Conservation (phyloP, 2,888 invertebrate species). For the Archaeoteleia sp. region DNA sequence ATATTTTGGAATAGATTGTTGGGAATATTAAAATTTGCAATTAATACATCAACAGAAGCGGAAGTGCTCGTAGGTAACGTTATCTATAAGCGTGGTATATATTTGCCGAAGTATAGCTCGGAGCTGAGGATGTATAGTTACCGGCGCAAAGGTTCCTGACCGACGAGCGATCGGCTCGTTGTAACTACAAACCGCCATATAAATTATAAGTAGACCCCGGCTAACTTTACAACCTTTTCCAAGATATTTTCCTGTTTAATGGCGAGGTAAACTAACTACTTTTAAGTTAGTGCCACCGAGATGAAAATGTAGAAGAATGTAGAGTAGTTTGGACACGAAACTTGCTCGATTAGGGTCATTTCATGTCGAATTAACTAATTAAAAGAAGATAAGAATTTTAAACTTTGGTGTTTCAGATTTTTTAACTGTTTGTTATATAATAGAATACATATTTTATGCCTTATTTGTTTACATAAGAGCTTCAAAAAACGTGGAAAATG, state of each 20-base stretch:
- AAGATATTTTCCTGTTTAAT: slow-evolving; percentile 42
- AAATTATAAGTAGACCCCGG: slow-evolving; percentile 49
- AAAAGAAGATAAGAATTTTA: no score
- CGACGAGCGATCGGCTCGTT: slow-evolving; percentile 50
- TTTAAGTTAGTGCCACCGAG: not conserved
- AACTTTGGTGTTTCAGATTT: no score
- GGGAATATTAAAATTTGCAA: slow-evolving; percentile 50
- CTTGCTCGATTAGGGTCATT: no score
- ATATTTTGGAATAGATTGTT: slow-evolving; percentile 46
- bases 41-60: slow-evolving; percentile 49
- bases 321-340: no score
- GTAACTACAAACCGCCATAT: slow-evolving; percentile 45
- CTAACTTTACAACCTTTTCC: slow-evolving; percentile 45
- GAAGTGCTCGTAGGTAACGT: slow-evolving; percentile 36
- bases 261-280: slow-evolving; percentile 11
- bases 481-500: no score
- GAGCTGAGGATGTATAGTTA: slow-evolving; percentile 45
- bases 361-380: no score
- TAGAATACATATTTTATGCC: no score
- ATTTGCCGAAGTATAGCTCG: slow-evolving; percentile 42
- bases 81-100: slow-evolving; percentile 46
- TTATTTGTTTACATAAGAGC: no score
- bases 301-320: not conserved
- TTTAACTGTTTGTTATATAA: no score
- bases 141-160: slow-evolving; percentile 52